phyloP scores from a whole-genome alignment of 2,113 vertebrate species.

The Hylia prasina region DNA sequence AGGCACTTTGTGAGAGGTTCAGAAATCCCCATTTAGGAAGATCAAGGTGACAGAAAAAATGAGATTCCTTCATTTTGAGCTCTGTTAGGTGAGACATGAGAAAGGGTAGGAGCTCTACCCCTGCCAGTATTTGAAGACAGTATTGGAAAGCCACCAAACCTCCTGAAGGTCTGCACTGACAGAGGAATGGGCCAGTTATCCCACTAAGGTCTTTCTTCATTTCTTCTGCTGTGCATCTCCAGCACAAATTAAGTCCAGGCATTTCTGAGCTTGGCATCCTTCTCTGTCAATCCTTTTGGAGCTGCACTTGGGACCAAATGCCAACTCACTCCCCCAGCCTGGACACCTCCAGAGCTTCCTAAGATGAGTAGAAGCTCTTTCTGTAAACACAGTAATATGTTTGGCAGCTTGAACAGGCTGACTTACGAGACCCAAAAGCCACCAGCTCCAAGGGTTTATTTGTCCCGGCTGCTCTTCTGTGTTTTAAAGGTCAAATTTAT shows the following conservation, averaged over 20 bases:
- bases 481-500: constrained; percentile 36
- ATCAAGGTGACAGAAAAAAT: neutral
- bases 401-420: neutral
- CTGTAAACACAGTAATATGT: neutral
- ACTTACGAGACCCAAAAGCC: neutral
- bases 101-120: neutral
- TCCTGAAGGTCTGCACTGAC: neutral
- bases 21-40: neutral
- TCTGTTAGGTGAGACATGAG: neutral
- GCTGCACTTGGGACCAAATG: neutral
- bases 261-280: neutral
- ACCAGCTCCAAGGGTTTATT: neutral
- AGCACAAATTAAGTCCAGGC: neutral
- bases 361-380: neutral
- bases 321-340: neutral
- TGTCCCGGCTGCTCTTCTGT: neutral
- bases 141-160: neutral
- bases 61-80: neutral
- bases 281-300: neutral
- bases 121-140: neutral
- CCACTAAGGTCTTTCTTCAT: neutral
- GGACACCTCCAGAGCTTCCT: neutral
- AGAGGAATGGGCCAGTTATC: neutral
- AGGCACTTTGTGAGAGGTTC: neutral
- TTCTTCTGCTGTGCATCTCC: neutral